These are phyloP conservation scores for Crotophaga sulcirostris DNA, from an alignment of 2,113 vertebrate species.

Conservation along the genomic window DNA sequence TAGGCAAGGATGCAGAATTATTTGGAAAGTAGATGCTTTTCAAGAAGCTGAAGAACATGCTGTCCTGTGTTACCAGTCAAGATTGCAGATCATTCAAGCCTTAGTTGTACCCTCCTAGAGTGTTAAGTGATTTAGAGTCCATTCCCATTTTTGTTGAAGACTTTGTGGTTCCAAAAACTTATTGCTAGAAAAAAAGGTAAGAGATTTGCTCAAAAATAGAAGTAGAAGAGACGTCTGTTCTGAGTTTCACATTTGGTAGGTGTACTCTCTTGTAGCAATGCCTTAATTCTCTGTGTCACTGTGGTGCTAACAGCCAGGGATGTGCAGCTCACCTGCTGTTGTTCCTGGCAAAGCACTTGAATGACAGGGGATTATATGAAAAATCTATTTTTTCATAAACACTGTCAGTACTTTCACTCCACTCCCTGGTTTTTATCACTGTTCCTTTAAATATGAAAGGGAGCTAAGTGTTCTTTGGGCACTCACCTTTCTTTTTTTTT, in stretches of 20 bases:
- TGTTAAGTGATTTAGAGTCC: neutral
- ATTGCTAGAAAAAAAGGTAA: neutral
- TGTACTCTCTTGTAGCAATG: neutral
- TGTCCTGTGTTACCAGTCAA: neutral
- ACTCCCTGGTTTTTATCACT: neutral
- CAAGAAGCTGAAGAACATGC: neutral
- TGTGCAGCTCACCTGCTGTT: neutral
- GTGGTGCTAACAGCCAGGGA: neutral
- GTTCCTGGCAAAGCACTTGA: neutral
- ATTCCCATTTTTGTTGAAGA: neutral
- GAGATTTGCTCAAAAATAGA: neutral
- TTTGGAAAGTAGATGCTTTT: neutral
- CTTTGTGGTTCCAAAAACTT: accelerated
- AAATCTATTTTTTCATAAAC: neutral
- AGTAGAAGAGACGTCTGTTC: neutral
- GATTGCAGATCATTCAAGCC: neutral
- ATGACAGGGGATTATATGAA: neutral
- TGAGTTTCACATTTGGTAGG: neutral
- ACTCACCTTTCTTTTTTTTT: accelerated
- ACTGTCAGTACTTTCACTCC: neutral
- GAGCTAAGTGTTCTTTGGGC: neutral
- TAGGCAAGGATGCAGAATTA: neutral
- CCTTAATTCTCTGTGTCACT: neutral
- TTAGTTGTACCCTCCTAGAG: neutral
- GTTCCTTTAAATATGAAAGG: neutral